Percentiles rank a stretch among this genome's conserved stretches.
Conservation (phyloP, 2,797 vertebrate species). For the Paedocypris micromegethes region DNA sequence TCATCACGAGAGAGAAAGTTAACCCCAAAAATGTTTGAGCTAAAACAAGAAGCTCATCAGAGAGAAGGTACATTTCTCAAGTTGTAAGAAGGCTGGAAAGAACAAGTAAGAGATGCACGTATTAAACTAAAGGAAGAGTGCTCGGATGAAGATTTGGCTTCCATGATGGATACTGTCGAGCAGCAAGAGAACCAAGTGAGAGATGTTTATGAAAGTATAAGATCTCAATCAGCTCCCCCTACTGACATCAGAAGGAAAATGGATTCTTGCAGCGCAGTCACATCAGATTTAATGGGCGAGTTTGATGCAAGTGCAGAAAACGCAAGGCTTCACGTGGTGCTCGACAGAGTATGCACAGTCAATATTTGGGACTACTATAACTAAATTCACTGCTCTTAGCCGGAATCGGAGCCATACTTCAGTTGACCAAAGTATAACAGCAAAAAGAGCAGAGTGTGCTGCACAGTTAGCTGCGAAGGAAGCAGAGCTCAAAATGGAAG, state of each 20-base stretch:
- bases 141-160: constrained; percentile 24
- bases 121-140: constrained; percentile 36
- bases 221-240: constrained; percentile 21
- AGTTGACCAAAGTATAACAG: constrained; percentile 22
- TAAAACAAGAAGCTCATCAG: constrained; percentile 35
- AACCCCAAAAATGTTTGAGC: constrained; percentile 37
- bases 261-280: constrained; percentile 42
- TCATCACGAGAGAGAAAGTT: constrained; percentile 39
- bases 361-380: constrained; percentile 26
- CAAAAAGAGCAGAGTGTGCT: constrained; percentile 38
- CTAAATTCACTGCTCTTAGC: neutral
- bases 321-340: constrained; percentile 29
- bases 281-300: constrained; percentile 28
- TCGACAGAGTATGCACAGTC: constrained; percentile 43
- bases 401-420: constrained; percentile 4
- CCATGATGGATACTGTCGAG: constrained; percentile 40
- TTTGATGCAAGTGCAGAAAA: constrained; percentile 43
- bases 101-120: constrained; percentile 12
- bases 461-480: constrained; percentile 38
- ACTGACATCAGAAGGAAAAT: constrained; percentile 41
- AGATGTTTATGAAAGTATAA: constrained; percentile 25
- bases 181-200: constrained; percentile 24
- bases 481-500: constrained; percentile 39
- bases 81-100: constrained; percentile 31
- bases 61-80: constrained; percentile 34